These are phyloP conservation scores for Xestia sexstrigata DNA, from an alignment of 2,888 invertebrate genomes.

Conservation along the genomic window DNA sequence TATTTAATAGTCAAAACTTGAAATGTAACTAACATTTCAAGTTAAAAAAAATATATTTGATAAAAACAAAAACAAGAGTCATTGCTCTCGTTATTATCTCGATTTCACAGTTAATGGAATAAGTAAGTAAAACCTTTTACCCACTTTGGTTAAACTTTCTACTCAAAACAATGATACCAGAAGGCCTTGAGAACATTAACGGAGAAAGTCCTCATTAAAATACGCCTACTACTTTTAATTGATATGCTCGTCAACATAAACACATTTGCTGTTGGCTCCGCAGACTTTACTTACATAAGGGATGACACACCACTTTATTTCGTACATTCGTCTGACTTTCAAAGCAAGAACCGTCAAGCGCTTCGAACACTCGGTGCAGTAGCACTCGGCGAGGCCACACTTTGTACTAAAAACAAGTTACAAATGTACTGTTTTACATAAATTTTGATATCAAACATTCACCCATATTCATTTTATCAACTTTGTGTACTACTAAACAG, in stretches of 20 bases:
- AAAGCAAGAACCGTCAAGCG: conserved; percentile 32
- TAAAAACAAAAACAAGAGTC: conserved; percentile 8
- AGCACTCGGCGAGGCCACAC: conserved; percentile 47
- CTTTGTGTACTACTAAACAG: conserved; percentile 33
- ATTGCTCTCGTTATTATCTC: conserved; percentile 1
- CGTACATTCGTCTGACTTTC: conserved; percentile 26
- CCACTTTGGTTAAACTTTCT: conserved; percentile 42
- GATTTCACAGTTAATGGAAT: conserved; percentile 12
- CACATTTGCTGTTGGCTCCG: conserved; percentile 27
- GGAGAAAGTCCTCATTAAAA: conserved; percentile 59
- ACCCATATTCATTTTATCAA: conserved; percentile 35
- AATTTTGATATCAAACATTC: conserved; percentile 12
- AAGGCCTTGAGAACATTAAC: conserved; percentile 52
- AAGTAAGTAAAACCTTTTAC: conserved; percentile 20
- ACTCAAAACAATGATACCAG: conserved; percentile 47
- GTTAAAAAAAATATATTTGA: not conserved
- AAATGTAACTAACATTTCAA: not conserved
- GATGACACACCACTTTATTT: conserved; percentile 41
- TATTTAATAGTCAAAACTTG: no score
- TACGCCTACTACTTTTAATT: conserved; percentile 55
- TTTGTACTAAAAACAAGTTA: conserved; percentile 18
- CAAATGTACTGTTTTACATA: conserved; percentile 20
- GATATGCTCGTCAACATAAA: conserved; percentile 49
- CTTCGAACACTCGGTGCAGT: conserved; percentile 33
- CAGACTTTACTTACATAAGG: conserved; percentile 40